Evolutionary conservation across 2,797 vertebrate genomes (phyloP), one percentile per base, ranked within the genome.

Genomic region (Manis pentadactyla): DNA sequence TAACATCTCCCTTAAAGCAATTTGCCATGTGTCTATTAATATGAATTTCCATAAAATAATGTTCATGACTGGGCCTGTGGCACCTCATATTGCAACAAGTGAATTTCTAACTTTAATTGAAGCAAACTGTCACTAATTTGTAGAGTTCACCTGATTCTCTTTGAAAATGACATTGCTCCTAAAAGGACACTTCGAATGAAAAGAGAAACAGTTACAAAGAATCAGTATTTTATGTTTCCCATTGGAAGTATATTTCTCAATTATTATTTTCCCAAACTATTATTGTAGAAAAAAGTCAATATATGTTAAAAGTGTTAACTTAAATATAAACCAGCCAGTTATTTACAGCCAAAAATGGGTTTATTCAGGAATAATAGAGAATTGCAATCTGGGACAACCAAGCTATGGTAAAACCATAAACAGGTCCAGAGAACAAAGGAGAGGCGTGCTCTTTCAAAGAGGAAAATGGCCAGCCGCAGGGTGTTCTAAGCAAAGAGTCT

Each of bases 1-100:
- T 77, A 93, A 84, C 42, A 81, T 29, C 90, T 97, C 75, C 69
- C 93, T 63, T 94, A 82, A 97, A 90, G 34, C 14, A 25, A 13
- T 66, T 93, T 42, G 61, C 57, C 15, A 2, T 46, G 9, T 68
- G 55, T 82, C 93, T 42, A 42, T 14, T 90, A 87, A 34, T 59
- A 39, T 31, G 68, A 57, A 90, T 74, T 95, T 97, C 94, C 85
- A 93, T 11, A 88, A 97, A 97, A 93, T 97, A 89, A 77, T 77
- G 73, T 95, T 96, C 61, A 61, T 23, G 5, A 96, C 31, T 4
- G 6, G 46, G n/a, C 87, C 77, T 71, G 77, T 92, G 49, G 91
- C 84, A 87, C 93, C 87, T 97, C 97, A 84, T 97, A 95, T 97
- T 97, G 71, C 94, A 98, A 96, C 97, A 86, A 97, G 96, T 97